phyloP scores from a whole-genome alignment of 2,113 vertebrate species.

The Brachyhypopomus gauderio region DNA sequence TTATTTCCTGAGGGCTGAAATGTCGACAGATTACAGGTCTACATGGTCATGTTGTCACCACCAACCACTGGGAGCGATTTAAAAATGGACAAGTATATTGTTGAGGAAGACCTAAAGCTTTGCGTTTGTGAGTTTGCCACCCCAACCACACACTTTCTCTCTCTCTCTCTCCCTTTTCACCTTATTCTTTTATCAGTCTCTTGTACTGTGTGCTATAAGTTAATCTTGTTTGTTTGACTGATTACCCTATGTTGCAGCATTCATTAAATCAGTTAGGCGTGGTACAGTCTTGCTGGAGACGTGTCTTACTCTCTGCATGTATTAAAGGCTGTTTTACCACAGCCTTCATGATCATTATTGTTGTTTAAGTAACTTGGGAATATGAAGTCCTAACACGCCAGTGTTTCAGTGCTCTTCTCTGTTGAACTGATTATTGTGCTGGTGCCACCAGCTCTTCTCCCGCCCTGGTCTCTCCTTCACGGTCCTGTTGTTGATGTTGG shows the following conservation, averaged over 20 bases:
- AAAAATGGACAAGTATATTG: neutral
- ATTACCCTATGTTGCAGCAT: neutral
- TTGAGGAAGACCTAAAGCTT: neutral
- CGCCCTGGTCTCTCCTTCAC: too few species aligned
- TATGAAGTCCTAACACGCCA: neutral
- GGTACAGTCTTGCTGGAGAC: neutral
- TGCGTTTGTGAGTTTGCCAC: neutral
- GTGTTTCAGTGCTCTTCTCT: neutral
- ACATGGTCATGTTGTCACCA: neutral
- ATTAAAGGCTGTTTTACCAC: neutral
- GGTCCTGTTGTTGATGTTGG: too few species aligned
- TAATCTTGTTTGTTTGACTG: neutral
- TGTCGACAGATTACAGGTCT: neutral
- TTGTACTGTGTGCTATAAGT: neutral
- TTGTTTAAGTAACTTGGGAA: too few species aligned
- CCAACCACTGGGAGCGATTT: neutral
- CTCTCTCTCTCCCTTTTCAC: neutral
- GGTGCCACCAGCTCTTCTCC: too few species aligned
- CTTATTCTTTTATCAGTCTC: neutral
- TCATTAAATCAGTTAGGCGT: neutral
- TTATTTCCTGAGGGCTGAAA: constrained; percentile 1
- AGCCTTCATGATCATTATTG: neutral
- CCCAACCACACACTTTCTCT: neutral
- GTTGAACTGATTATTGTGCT: neutral
- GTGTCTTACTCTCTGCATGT: neutral